Percentiles rank a stretch among this genome's conserved stretches.
These are phyloP conservation scores for Auanema sp. DNA, from an alignment of 2,888 invertebrate genomes.

Conservation along the genomic window DNA sequence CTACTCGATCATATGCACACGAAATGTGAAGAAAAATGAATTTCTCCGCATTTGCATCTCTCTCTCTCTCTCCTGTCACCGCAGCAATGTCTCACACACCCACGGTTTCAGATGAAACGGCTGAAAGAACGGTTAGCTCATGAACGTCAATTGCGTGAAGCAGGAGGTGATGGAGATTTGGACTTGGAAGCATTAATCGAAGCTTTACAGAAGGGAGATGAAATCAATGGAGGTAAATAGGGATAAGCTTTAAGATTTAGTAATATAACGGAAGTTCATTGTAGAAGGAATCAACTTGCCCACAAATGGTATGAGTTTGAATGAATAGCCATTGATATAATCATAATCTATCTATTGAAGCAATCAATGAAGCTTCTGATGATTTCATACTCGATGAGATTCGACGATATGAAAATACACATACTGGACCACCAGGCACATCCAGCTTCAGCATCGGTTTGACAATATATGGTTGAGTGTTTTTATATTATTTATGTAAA, in stretches of 20 bases:
- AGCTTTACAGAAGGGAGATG: conserved; percentile 45
- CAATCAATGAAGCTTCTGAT: conserved; percentile 19
- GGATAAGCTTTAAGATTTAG: not conserved
- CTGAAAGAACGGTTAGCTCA: conserved; percentile 46
- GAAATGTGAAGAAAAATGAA: too few relatives aligned
- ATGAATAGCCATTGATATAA: not conserved
- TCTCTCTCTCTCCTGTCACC: not conserved
- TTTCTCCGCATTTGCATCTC: too few relatives aligned
- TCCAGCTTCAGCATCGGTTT: conserved; percentile 2
- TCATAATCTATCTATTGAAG: not conserved
- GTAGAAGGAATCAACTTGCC: conserved; percentile 5
- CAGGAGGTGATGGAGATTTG: conserved; percentile 41
- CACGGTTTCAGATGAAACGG: conserved; percentile 43
- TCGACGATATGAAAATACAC: conserved; percentile 25
- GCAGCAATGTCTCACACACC: not conserved
- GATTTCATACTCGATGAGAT: conserved; percentile 45
- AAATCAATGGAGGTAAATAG: conserved; percentile 12
- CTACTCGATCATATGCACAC: too few relatives aligned
- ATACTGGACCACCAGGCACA: conserved; percentile 16
- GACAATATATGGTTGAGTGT: not conserved
- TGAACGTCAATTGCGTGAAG: conserved; percentile 41
- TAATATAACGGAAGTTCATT: not conserved
- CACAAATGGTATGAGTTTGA: conserved; percentile 8
- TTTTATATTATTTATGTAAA: not conserved
- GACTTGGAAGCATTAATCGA: conserved; percentile 48